These are phyloP conservation scores for Rhinoraja longicauda DNA, from an alignment of 2,797 vertebrate genomes.

Conservation along the genomic window DNA sequence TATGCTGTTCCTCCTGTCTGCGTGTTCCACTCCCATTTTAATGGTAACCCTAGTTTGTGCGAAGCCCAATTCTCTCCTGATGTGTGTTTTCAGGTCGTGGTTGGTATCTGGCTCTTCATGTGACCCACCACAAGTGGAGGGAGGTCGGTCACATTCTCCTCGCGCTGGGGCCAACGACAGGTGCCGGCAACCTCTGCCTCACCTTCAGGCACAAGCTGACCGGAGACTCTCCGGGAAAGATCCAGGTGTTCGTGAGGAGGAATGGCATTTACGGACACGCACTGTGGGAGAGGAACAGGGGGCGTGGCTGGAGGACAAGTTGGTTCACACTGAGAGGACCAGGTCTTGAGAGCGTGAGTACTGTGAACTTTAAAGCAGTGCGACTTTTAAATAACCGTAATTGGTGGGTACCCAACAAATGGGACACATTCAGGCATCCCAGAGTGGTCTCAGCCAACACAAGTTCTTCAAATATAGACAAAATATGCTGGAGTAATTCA, in stretches of 20 bases:
- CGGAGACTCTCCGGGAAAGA: conserved; percentile 71
- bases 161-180: conserved; percentile 62
- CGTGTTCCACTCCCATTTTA: background rate
- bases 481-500: no score
- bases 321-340: conserved; percentile 76
- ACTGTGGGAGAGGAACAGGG: conserved; percentile 82
- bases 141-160: conserved; percentile 75
- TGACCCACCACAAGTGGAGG: conserved; percentile 68
- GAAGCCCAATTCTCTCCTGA: background rate
- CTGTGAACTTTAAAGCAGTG: background rate
- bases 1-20: no score
- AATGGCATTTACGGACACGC: conserved; percentile 71
- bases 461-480: background rate
- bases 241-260: conserved; percentile 84
- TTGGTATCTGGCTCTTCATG: conserved; percentile 75
- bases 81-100: conserved; percentile 48
- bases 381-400: background rate
- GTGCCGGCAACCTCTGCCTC: conserved; percentile 74
- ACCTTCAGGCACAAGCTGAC: conserved; percentile 83
- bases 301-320: conserved; percentile 85
- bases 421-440: background rate
- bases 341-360: conserved; percentile 84
- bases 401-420: background rate
- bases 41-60: background rate
- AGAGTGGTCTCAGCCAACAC: background rate